These are phyloP conservation scores for Chrysopa pallens DNA, from an alignment of 1,140 invertebrate genomes.

Conservation along the genomic window DNA sequence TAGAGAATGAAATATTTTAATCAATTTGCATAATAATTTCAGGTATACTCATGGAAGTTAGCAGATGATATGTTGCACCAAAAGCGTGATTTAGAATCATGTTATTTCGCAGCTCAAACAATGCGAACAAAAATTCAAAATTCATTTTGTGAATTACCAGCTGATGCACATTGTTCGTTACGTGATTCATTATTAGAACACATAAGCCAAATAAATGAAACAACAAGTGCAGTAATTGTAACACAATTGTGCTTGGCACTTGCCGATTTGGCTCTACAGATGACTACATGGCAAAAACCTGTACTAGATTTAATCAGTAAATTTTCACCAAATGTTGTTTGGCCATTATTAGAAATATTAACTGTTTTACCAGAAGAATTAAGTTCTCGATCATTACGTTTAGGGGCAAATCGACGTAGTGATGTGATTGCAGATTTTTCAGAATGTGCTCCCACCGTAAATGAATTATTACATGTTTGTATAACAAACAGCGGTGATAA, in stretches of 20 bases:
- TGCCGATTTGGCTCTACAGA: constrained; percentile 85
- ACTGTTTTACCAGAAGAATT: constrained; percentile 94
- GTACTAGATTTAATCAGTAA: constrained; percentile 65
- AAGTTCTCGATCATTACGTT: constrained; percentile 51
- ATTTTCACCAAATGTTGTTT: constrained; percentile 45
- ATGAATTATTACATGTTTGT: constrained; percentile 60
- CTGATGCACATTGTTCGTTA: constrained; percentile 64
- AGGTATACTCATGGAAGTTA: constrained; percentile 68
- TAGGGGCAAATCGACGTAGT: constrained; percentile 77
- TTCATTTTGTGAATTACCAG: constrained; percentile 83
- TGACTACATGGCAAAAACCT: constrained; percentile 81
- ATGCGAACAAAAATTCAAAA: constrained; percentile 90
- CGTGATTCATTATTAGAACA: constrained; percentile 85
- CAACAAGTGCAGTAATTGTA: constrained; percentile 68
- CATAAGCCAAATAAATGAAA: constrained; percentile 63
- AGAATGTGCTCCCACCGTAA: constrained; percentile 40
- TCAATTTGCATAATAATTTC: no score
- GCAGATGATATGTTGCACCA: constrained; percentile 81
- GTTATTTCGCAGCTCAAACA: constrained; percentile 96
- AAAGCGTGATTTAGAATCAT: constrained; percentile 73
- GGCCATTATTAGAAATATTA: constrained; percentile 78
- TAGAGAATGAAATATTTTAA: constrained; percentile 1
- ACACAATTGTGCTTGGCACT: constrained; percentile 85
- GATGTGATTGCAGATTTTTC: constrained; percentile 65
- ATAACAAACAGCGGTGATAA: constrained; percentile 35